Base-by-base conservation (phyloP, 2,888 invertebrate genomes). In the Megastigmus dorsalis region DNA sequence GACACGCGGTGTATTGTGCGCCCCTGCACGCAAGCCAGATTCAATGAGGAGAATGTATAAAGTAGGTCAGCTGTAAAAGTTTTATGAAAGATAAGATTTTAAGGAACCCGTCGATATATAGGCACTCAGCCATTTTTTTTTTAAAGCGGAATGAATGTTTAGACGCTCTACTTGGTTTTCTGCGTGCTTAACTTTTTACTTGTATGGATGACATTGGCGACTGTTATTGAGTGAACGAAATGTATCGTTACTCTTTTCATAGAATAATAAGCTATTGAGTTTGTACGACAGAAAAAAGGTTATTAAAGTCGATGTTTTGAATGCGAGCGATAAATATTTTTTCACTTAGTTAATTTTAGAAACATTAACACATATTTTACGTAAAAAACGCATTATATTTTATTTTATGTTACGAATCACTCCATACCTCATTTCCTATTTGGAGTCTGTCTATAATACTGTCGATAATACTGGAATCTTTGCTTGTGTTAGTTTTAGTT, bases 401-500 rank as follows among this genome's bases (percentile, higher is more conserved):
- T n/a, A n/a, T n/a, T n/a, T n/a, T n/a, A n/a, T n/a, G n/a, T n/a
- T n/a, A n/a, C n/a, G n/a, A n/a, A n/a, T n/a, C n/a, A n/a, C n/a
- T n/a, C n/a, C n/a, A n/a, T n/a, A n/a, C n/a, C n/a, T 93, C 90
- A 87, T 94, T 93, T 10, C 97, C 97, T 45, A 93, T 88, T 76
- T 91, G 88, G 50, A 93, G 88, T 28, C 82, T 84, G 74, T 89
- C 85, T 0, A 93, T 92, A 33, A 89, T 0, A 97, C 94, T 76
- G 89, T 89, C 62, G 89, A 89, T 76, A 97, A 91, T 57, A 91
- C 83, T 1, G 97, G 96, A 78, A 93, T 89, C 80, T 93, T 91
- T 13, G 92, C 90, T 55, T 89, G 89, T 13, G 92, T 91, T 50
- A 93, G 89, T 84, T 92, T 92, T 76, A 95, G 89, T 81, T 93